Conservation (phyloP, 2,888 invertebrate genomes). For the Drosophila suboccidentalis region DNA sequence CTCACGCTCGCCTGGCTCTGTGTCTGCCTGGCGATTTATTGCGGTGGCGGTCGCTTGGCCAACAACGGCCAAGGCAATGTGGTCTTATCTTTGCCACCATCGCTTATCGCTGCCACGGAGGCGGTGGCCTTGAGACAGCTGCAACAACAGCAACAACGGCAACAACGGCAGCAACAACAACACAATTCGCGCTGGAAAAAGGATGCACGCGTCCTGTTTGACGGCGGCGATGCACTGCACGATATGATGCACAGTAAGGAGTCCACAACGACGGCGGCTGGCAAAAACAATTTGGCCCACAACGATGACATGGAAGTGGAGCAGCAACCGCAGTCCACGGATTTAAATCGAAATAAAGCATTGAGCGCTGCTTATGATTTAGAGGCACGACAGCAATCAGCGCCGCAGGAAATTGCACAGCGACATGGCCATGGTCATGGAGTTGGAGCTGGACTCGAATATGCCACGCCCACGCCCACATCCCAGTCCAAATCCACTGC, state of each 20-base stretch:
- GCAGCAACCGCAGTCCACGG: slow-evolving; percentile 38
- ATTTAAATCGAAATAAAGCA: slow-evolving; percentile 73
- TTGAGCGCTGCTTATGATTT: slow-evolving; percentile 68
- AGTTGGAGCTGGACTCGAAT: slow-evolving; percentile 53
- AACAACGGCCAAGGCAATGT: slow-evolving; percentile 68
- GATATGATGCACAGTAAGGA: slow-evolving; percentile 63
- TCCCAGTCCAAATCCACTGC: slow-evolving; percentile 20
- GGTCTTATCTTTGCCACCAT: slow-evolving; percentile 84
- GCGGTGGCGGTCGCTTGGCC: slow-evolving; percentile 70
- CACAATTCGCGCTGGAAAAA: slow-evolving; percentile 64
- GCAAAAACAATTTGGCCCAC: slow-evolving; percentile 44
- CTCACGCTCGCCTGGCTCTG: slow-evolving; percentile 82
- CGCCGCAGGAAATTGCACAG: slow-evolving; percentile 73
- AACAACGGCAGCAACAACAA: slow-evolving; percentile 38
- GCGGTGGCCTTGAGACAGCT: slow-evolving; percentile 78
- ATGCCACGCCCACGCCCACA: slow-evolving; percentile 70
- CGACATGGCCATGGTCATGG: slow-evolving; percentile 35
- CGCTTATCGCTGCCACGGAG: slow-evolving; percentile 81
- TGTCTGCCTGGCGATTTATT: slow-evolving; percentile 83
- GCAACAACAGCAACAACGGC: slow-evolving; percentile 39
- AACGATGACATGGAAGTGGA: slow-evolving; percentile 33
- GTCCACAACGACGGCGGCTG: slow-evolving; percentile 41
- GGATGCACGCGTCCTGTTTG: slow-evolving; percentile 77
- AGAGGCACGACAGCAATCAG: slow-evolving; percentile 71
- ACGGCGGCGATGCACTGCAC: slow-evolving; percentile 59